Percentiles rank a stretch among this genome's conserved stretches.
Conservation (phyloP, 2,797 vertebrate genomes). For the Neosalanx taihuensis region DNA sequence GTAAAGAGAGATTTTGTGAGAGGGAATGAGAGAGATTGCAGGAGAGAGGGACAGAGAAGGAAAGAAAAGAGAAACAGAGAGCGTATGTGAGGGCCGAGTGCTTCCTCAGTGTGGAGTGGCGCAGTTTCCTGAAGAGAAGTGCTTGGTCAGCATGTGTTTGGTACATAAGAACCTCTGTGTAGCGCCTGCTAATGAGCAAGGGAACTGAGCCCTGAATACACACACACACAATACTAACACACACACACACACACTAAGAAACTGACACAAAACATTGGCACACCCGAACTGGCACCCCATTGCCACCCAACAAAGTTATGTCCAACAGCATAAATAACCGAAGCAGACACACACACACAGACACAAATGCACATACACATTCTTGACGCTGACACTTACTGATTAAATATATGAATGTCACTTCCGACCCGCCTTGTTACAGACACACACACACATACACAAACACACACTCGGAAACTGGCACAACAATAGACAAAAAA, state of each 20-base stretch:
- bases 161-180: background rate
- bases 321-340: no score
- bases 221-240: conserved; percentile 6
- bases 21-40: background rate
- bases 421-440: background rate
- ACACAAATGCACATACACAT: background rate
- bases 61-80: background rate
- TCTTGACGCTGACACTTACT: background rate
- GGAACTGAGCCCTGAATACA: background rate
- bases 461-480: background rate
- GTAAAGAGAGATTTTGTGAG: background rate
- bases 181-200: background rate
- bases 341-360: conserved; percentile 3
- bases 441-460: no score
- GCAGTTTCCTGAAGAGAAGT: conserved; percentile 16
- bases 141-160: conserved; percentile 3
- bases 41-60: conserved; percentile 1
- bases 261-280: no score
- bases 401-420: background rate
- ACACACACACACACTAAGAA: conserved; percentile 8
- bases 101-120: conserved; percentile 12
- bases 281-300: no score
- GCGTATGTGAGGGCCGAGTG: conserved; percentile 11
- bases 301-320: no score
- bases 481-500: no score